phyloP scores from a whole-genome alignment of 2,113 vertebrate genomes.

The Cavia porcellus region DNA sequence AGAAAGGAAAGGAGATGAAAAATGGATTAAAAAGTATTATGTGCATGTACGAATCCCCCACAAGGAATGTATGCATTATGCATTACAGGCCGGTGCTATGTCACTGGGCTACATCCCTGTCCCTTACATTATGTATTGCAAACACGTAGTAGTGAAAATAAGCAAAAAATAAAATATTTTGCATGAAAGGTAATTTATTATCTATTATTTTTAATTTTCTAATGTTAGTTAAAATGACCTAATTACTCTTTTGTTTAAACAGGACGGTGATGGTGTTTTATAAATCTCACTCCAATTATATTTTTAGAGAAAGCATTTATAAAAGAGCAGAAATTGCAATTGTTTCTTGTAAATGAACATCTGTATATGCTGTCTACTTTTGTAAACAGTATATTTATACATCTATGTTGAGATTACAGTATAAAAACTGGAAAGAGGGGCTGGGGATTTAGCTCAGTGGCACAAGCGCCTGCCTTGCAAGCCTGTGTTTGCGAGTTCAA shows the following conservation, averaged over 20 bases:
- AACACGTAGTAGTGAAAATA: not conserved
- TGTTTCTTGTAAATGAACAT: not conserved
- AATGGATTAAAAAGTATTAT: not conserved
- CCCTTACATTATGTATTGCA: not conserved
- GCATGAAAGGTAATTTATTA: not conserved
- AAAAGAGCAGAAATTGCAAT: not conserved
- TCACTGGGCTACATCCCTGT: too few relatives aligned
- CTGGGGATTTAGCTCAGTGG: too few relatives aligned
- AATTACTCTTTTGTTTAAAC: not conserved
- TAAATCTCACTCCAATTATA: not conserved
- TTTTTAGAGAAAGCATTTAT: not conserved
- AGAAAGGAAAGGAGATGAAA: not conserved
- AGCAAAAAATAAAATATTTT: not conserved
- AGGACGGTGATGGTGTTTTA: not conserved
- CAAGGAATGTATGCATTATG: not conserved
- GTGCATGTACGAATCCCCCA: not conserved
- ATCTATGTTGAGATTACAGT: not conserved
- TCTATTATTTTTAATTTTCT: not conserved
- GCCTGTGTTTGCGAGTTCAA: too few relatives aligned
- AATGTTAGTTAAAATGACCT: not conserved
- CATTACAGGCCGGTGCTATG: not conserved
- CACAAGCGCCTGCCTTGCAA: too few relatives aligned
- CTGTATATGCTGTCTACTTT: not conserved
- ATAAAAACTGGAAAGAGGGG: not conserved
- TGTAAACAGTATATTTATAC: not conserved